phyloP scores from a whole-genome alignment of 1,140 invertebrate species.

The Rhyacophila brunnea region DNA sequence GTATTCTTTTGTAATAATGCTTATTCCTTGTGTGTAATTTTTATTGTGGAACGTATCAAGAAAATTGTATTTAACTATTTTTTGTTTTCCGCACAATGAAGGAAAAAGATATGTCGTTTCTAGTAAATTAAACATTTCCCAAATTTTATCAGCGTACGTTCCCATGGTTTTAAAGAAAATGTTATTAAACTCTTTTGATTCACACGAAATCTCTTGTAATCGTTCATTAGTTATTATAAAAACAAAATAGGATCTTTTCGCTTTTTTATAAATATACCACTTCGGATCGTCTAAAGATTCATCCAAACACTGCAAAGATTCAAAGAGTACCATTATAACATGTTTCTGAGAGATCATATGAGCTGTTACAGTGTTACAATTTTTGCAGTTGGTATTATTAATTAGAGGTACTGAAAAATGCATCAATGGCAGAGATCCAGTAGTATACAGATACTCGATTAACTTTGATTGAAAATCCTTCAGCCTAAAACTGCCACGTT shows the following conservation, averaged over 20 bases:
- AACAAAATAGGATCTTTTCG: conserved; percentile 16
- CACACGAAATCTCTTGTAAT: conserved; percentile 3
- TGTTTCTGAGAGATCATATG: conserved; percentile 4
- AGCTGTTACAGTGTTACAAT: too few relatives aligned
- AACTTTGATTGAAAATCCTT: too few relatives aligned
- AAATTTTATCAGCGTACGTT: neutral
- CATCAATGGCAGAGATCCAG: too few relatives aligned
- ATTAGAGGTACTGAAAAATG: too few relatives aligned
- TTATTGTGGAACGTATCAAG: conserved; percentile 3
- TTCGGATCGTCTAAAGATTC: neutral
- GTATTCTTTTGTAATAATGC: neutral
- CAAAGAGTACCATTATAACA: conserved; percentile 7
- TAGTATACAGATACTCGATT: too few relatives aligned
- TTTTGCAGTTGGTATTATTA: too few relatives aligned
- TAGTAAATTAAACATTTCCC: conserved; percentile 15
- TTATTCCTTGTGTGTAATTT: conserved; percentile 8
- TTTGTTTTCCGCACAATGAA: conserved; percentile 5
- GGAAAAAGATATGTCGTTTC: conserved; percentile 21
- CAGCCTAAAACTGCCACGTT: too few relatives aligned
- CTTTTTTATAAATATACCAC: conserved; percentile 7
- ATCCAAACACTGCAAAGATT: neutral
- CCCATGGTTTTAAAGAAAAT: neutral
- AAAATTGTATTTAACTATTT: conserved; percentile 16
- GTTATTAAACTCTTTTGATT: neutral
- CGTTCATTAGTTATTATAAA: conserved; percentile 1